Evolutionary conservation across 2,888 invertebrate species (phyloP).

Genomic region (Melieria crassipennis): DNA sequence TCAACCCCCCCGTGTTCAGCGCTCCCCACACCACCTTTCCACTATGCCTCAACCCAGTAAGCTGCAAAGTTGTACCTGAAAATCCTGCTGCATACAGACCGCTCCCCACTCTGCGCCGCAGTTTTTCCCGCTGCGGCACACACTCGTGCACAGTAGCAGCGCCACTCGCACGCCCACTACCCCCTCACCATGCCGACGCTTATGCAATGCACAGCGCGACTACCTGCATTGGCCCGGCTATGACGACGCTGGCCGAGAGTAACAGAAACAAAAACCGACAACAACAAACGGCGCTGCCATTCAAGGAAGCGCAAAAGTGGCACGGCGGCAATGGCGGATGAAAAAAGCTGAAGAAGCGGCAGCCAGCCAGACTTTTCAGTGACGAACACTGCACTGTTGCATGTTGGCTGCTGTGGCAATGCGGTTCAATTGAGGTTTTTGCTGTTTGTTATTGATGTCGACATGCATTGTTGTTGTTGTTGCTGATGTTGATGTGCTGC

Average conservation of each 20-base stretch:
- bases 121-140: background rate
- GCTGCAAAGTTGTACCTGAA: too few relatives aligned
- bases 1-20: constrained; percentile 27
- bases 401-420: background rate
- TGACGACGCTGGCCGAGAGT: constrained; percentile 21
- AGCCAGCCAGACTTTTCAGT: background rate
- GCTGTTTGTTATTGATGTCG: too few relatives aligned
- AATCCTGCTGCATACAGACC: too few relatives aligned
- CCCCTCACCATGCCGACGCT: background rate
- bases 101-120: background rate
- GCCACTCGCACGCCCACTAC: background rate
- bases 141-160: too few relatives aligned
- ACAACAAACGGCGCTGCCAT: constrained; percentile 14
- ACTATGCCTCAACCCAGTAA: too few relatives aligned
- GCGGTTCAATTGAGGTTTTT: too few relatives aligned
- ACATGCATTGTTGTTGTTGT: too few relatives aligned
- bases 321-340: background rate
- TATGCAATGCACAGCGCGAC: constrained; percentile 19
- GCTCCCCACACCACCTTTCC: background rate
- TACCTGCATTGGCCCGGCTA: constrained; percentile 16
- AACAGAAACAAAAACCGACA: constrained; percentile 11
- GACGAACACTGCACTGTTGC: background rate
- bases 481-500: background rate
- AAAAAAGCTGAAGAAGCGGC: background rate
- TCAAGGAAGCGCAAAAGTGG: background rate